A percentile compares a stretch with the other conserved stretches of the same genome.
These are phyloP conservation scores for Callosobruchus maculatus DNA, from an alignment of 2,888 invertebrate species.

Conservation along the genomic window DNA sequence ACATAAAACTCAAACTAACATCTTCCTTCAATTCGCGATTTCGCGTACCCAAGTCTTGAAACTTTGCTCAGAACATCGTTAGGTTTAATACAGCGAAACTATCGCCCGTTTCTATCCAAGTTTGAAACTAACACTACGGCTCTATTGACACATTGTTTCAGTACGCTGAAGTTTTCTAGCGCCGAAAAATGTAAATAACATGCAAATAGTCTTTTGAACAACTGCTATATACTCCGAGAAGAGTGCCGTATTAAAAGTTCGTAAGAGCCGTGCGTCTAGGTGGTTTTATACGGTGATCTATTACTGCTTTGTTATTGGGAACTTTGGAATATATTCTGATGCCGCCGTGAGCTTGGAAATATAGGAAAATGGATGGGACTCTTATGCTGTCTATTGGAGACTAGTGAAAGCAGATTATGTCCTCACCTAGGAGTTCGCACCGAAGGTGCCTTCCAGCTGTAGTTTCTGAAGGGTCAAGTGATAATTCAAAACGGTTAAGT, in stretches of 20 bases:
- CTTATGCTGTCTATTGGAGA: no score
- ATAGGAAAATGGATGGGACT: neutral
- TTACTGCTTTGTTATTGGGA: neutral
- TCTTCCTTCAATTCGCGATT: neutral
- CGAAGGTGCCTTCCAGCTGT: no score
- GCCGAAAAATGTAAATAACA: neutral
- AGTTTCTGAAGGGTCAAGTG: no score
- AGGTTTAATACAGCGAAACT: neutral
- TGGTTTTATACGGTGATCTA: neutral
- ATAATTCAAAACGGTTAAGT: no score
- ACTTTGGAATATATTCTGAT: neutral
- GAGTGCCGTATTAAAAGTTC: neutral
- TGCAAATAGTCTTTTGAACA: neutral
- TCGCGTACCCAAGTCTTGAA: neutral
- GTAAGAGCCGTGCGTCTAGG: neutral
- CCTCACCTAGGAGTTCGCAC: no score
- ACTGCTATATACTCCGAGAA: neutral
- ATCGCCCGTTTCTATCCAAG: neutral
- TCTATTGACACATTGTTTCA: neutral
- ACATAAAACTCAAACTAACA: neutral
- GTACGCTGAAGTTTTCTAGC: neutral
- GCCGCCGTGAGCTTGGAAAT: neutral
- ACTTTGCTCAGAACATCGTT: neutral
- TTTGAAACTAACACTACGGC: neutral
- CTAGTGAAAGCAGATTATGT: no score